These are phyloP conservation scores for Ormia ochracea DNA, from an alignment of 2,888 invertebrate species.

Conservation along the genomic window DNA sequence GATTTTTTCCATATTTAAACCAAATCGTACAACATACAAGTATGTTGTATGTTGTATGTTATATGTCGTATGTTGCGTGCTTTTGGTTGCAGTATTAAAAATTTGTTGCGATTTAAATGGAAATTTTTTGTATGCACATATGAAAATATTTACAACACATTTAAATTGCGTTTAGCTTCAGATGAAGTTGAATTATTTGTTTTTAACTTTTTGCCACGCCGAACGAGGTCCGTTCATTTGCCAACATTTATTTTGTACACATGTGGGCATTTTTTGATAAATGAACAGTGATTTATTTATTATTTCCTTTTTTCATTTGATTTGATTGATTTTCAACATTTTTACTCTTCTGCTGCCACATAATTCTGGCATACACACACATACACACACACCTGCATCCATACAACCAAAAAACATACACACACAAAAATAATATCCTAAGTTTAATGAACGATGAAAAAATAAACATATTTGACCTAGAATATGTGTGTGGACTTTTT, in stretches of 20 bases:
- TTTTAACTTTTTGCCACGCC: not conserved
- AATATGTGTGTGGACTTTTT: not conserved
- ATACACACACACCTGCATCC: not conserved
- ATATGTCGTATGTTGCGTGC: too few species aligned
- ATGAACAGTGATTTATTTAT: constrained; percentile 14
- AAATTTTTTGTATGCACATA: too few species aligned
- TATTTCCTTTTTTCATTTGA: constrained; percentile 16
- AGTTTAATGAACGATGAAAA: constrained; percentile 21
- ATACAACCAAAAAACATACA: not conserved
- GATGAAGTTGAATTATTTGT: not conserved
- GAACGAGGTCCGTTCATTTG: not conserved
- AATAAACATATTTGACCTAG: constrained; percentile 18
- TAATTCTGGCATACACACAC: not conserved
- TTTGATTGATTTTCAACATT: constrained; percentile 13
- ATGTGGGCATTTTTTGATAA: not conserved
- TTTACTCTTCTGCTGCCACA: not conserved
- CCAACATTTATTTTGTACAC: not conserved
- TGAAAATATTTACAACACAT: not conserved
- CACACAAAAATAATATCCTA: not conserved
- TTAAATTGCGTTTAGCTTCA: not conserved
- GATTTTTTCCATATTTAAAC: too few species aligned
- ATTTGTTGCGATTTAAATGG: too few species aligned
- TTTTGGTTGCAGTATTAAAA: too few species aligned
- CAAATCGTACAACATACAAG: too few species aligned
- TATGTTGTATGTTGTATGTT: too few species aligned